Conservation (phyloP, 2,797 vertebrate species). For the Cryptoblepharus egeriae region DNA sequence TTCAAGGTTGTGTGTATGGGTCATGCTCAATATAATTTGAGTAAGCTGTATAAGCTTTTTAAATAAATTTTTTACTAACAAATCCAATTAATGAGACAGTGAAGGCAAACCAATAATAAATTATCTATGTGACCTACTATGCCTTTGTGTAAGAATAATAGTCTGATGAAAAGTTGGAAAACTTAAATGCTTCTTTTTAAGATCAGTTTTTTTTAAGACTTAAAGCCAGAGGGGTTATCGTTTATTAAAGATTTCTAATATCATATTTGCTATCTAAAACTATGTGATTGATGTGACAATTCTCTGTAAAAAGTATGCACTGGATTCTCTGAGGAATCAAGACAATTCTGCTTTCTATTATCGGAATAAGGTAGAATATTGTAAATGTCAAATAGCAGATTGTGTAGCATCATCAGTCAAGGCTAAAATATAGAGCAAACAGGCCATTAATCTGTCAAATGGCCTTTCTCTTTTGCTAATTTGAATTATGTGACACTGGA, state of each 20-base stretch:
- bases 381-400: conserved; percentile 70
- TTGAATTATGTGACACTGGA: conserved; percentile 45
- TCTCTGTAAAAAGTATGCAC: conserved; percentile 61
- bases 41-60: background rate
- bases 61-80: background rate
- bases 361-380: conserved; percentile 62
- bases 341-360: conserved; percentile 71
- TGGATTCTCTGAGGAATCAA: conserved; percentile 70
- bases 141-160: background rate
- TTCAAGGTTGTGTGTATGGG: background rate
- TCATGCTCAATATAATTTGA: background rate
- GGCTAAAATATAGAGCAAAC: conserved; percentile 41
- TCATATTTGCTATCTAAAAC: conserved; percentile 57
- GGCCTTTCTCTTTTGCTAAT: conserved; percentile 48
- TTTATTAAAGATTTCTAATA: conserved; percentile 73
- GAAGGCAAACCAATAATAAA: background rate
- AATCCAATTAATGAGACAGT: background rate
- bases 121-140: background rate
- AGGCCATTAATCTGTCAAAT: conserved; percentile 51
- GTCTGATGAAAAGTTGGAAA: conserved; percentile 14
- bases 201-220: background rate
- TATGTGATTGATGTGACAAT: conserved; percentile 67
- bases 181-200: background rate
- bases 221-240: conserved; percentile 43
- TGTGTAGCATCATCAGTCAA: conserved; percentile 19